Evolutionary conservation across 2,113 vertebrate species (phyloP), one percentile per base, ranked within the genome.

Genomic region (Myiozetetes cayanensis): DNA sequence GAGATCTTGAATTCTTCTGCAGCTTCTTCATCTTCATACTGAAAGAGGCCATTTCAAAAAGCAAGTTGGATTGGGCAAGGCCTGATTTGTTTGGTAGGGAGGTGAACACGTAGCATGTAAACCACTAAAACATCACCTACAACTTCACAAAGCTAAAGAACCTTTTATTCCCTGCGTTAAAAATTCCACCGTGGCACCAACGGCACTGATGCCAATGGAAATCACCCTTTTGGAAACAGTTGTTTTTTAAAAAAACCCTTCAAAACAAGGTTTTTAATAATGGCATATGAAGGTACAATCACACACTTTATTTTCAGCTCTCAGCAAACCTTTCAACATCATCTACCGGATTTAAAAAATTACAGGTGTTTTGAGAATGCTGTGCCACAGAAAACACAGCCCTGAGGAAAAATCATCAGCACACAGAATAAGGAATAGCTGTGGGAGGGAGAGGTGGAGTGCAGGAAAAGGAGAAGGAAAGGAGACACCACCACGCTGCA

Each of bases 1-100:
- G 99, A 98, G 94, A 99, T 99, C 94, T 99, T 99, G 93, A 99
- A 99, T 93, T 99, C 99, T 94, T 99, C 99, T 33, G 99, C 99
- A 44, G 98, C 98, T 96, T 99, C 99, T 82, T 99, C 99, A 79
- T 99, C 99, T 98, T 99, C 98, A 93, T 99, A 99, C 99, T 99
- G 96, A 44, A 92, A 65, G 41, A 20, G 65, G 5, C 31, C 18
- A 81, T 77, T 93, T 21, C 37, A 30, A 71, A 41, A 96, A 66
- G 13, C 6, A 77, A 41, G 62, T 1, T 46, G 43, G 28, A 33
- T 68, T 28, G 91, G n/a, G 43, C 24, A 49, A 1, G 14, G 14
- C 11, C 17, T 53, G 6, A 68, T 74, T 10, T 35, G 23, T 22
- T 8, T 27, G 53, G 9, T 33, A 58, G 20, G 4, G 6, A 47